phyloP scores from a whole-genome alignment of 2,888 invertebrate genomes.

The Empis stercorea region DNA sequence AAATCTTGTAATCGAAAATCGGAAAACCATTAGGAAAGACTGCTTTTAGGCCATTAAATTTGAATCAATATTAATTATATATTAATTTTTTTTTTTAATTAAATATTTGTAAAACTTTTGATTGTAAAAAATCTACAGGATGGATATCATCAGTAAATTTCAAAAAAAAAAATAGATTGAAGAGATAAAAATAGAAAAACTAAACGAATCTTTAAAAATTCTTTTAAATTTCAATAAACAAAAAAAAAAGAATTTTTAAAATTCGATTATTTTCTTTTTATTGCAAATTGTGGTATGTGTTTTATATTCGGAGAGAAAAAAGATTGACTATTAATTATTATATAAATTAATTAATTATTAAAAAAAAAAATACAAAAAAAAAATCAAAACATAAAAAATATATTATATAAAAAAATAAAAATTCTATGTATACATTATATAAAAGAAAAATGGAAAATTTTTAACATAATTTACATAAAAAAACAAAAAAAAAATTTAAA shows the following conservation, averaged over 20 bases:
- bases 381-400: conserved; percentile 7
- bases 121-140: too few relatives aligned
- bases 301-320: conserved; percentile 48
- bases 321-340: conserved; percentile 41
- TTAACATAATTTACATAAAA: conserved; percentile 3
- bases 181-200: too few relatives aligned
- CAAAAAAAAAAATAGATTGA: too few relatives aligned
- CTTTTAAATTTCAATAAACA: background rate
- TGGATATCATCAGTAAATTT: too few relatives aligned
- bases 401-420: conserved; percentile 1
- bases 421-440: conserved; percentile 8
- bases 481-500: conserved; percentile 1
- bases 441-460: conserved; percentile 11
- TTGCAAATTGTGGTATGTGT: conserved; percentile 39
- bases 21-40: too few relatives aligned
- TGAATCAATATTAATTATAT: too few relatives aligned
- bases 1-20: too few relatives aligned
- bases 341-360: conserved; percentile 11
- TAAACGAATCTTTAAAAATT: background rate
- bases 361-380: conserved; percentile 22
- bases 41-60: too few relatives aligned
- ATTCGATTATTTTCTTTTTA: conserved; percentile 9
- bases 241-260: too few relatives aligned
- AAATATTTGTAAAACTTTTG: too few relatives aligned
- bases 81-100: too few relatives aligned